Conservation (phyloP, 2,797 vertebrate species). For the Phalanger gymnotis region DNA sequence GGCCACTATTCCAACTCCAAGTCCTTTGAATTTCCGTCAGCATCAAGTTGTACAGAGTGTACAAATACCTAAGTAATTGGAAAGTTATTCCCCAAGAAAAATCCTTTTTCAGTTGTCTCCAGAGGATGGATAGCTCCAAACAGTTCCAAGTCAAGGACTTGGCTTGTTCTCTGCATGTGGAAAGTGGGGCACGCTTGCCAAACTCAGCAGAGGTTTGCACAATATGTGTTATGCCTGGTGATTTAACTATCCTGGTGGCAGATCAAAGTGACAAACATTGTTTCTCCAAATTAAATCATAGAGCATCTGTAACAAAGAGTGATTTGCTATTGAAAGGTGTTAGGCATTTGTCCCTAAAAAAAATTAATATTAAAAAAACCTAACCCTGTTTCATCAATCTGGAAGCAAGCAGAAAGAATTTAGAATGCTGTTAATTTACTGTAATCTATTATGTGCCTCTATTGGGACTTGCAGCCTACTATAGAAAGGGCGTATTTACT, state of each 20-base stretch:
- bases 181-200: slow-evolving; percentile 37
- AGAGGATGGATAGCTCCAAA: slow-evolving; percentile 58
- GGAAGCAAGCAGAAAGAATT: slow-evolving; percentile 12
- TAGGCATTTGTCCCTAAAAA: slow-evolving; percentile 3
- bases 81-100: slow-evolving; percentile 45
- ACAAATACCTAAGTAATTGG: slow-evolving; percentile 37
- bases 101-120: slow-evolving; percentile 39
- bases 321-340: slow-evolving; percentile 28
- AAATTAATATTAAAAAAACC: slow-evolving; percentile 18
- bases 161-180: slow-evolving; percentile 25
- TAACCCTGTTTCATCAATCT: slow-evolving; percentile 2
- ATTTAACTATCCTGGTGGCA: slow-evolving; percentile 25
- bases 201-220: slow-evolving; percentile 27
- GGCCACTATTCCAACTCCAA: slow-evolving; percentile 31
- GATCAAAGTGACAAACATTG: slow-evolving; percentile 46
- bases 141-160: slow-evolving; percentile 46
- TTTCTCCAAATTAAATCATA: slow-evolving; percentile 32
- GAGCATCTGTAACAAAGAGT: slow-evolving; percentile 9
- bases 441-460: slow-evolving; percentile 10
- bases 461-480: slow-evolving; percentile 2
- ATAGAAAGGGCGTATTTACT: not conserved
- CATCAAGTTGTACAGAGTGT: slow-evolving; percentile 38
- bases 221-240: slow-evolving; percentile 16
- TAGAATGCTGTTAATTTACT: slow-evolving; percentile 22
- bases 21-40: slow-evolving; percentile 37